Percentiles rank a stretch among this genome's conserved stretches.
Conservation (phyloP, 2,888 invertebrate genomes). For the Drosophila demipolita region DNA sequence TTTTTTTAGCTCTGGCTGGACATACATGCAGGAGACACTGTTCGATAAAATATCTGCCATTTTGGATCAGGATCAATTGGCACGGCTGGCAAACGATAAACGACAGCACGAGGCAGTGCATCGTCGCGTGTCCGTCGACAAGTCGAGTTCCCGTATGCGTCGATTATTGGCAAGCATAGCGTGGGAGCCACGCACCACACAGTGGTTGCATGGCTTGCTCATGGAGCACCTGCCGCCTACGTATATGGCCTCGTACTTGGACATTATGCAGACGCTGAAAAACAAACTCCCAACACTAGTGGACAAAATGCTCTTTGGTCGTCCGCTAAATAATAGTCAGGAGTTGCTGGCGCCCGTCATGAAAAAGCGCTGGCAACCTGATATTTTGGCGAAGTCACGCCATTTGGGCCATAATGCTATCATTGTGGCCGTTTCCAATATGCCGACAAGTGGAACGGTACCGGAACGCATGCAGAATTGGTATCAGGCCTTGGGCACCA, state of each 20-base stretch:
- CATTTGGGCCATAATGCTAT: slow-evolving; percentile 90
- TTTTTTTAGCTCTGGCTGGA: slow-evolving; percentile 87
- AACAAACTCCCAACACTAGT: slow-evolving; percentile 89
- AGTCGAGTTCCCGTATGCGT: slow-evolving; percentile 88
- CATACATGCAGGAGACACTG: slow-evolving; percentile 87
- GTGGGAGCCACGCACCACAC: slow-evolving; percentile 91
- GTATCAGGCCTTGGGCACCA: slow-evolving; percentile 88
- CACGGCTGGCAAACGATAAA: slow-evolving; percentile 88
- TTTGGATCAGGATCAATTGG: slow-evolving; percentile 88
- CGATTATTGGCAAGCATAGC: slow-evolving; percentile 89
- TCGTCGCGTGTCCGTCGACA: slow-evolving; percentile 89
- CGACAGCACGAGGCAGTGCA: slow-evolving; percentile 89
- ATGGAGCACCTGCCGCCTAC: slow-evolving; percentile 89
- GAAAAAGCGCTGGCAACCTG: slow-evolving; percentile 90
- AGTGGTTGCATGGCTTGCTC: slow-evolving; percentile 91
- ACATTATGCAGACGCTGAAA: slow-evolving; percentile 90
- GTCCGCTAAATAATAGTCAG: slow-evolving; percentile 86
- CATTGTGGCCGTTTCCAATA: slow-evolving; percentile 88
- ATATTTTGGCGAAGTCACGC: slow-evolving; percentile 88
- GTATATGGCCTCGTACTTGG: slow-evolving; percentile 90
- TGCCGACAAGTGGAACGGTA: slow-evolving; percentile 85
- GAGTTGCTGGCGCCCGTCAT: slow-evolving; percentile 88
- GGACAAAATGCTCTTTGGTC: slow-evolving; percentile 89
- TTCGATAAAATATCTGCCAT: slow-evolving; percentile 89
- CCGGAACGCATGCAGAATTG: slow-evolving; percentile 89